Percentiles rank a stretch among this genome's conserved stretches.
These are phyloP conservation scores for Cetonia aurata DNA, from an alignment of 2,888 invertebrate species.

Conservation along the genomic window DNA sequence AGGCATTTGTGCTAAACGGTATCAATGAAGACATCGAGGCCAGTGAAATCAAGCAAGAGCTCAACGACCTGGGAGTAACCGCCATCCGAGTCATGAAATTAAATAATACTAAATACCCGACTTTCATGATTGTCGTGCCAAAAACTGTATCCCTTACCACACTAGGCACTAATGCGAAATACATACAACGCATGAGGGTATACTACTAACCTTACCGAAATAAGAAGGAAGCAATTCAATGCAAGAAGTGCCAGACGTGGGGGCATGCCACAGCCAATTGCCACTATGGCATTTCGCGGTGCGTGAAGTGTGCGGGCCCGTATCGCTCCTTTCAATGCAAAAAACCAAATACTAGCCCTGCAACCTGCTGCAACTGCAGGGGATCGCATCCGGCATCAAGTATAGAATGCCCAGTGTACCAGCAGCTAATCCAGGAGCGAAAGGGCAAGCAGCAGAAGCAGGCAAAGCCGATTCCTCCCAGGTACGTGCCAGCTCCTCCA, in stretches of 20 bases:
- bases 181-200: not conserved
- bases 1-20: too few relatives aligned
- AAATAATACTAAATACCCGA: too few relatives aligned
- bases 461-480: not conserved
- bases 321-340: not conserved
- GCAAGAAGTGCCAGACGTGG: not conserved
- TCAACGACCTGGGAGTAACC: too few relatives aligned
- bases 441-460: not conserved
- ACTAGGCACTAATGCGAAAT: too few relatives aligned
- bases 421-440: not conserved
- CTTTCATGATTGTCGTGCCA: too few relatives aligned
- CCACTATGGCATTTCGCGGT: not conserved
- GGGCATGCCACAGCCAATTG: not conserved
- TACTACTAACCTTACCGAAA: not conserved
- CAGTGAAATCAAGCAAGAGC: too few relatives aligned
- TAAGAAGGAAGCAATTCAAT: not conserved
- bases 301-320: not conserved
- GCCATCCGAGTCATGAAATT: too few relatives aligned
- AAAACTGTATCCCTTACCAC: too few relatives aligned
- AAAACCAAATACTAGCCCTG: not conserved
- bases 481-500: too few relatives aligned
- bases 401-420: not conserved
- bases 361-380: not conserved
- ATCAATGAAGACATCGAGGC: too few relatives aligned
- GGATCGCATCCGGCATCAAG: not conserved